phyloP scores from a whole-genome alignment of 23 tunicate species.

The Aplidium turbinatum region DNA sequence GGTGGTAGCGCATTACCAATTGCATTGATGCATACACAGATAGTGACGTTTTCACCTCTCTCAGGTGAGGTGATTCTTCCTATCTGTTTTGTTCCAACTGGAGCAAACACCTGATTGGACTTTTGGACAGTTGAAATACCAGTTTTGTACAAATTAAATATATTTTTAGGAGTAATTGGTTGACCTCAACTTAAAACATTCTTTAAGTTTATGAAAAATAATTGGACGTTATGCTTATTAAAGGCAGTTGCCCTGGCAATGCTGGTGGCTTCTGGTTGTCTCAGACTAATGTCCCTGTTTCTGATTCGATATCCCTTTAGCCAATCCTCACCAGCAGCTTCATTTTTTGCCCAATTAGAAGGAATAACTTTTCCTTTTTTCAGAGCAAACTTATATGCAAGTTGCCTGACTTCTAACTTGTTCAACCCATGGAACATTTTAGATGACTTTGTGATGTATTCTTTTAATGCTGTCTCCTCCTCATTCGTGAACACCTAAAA shows the following conservation, averaged over 20 bases:
- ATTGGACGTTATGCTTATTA: constrained; percentile 30
- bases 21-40: constrained; percentile 40
- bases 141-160: constrained; percentile 38
- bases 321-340: constrained; percentile 41
- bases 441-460: constrained; percentile 7
- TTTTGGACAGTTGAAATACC: constrained; percentile 39
- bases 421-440: constrained; percentile 39
- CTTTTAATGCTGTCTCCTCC: neutral
- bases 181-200: constrained; percentile 3
- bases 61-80: constrained; percentile 33
- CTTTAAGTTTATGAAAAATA: constrained; percentile 26
- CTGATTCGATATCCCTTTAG: constrained; percentile 41
- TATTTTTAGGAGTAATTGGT: constrained; percentile 12
- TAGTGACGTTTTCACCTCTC: constrained; percentile 38
- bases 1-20: constrained; percentile 32
- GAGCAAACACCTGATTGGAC: constrained; percentile 15
- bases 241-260: constrained; percentile 32
- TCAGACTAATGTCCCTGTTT: constrained; percentile 7
- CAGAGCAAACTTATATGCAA: constrained; percentile 34
- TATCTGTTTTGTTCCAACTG: constrained; percentile 31
- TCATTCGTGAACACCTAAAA: constrained; percentile 2
- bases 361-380: constrained; percentile 16
- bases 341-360: constrained; percentile 27
- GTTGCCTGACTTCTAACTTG: neutral
- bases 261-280: constrained; percentile 36